Percentiles rank a stretch among this genome's conserved stretches.
These are phyloP conservation scores for Sarcophaga carnaria DNA, from an alignment of 2,888 invertebrate genomes.

Conservation along the genomic window DNA sequence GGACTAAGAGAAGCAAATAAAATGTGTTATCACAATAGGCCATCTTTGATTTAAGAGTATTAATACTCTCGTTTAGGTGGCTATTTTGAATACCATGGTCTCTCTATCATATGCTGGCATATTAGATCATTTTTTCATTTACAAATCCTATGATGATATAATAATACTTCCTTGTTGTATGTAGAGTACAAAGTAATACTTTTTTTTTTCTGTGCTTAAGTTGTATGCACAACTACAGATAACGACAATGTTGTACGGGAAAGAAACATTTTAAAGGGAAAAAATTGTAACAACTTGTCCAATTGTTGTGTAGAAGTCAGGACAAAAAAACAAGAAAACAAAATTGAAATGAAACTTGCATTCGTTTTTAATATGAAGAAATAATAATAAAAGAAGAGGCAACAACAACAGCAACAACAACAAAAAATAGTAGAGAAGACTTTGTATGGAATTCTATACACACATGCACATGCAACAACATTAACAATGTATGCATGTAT, in stretches of 20 bases:
- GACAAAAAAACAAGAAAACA: not conserved
- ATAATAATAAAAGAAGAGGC: not conserved
- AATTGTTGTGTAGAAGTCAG: slow-evolving; percentile 37
- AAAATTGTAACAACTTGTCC: slow-evolving; percentile 66
- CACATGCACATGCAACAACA: not conserved
- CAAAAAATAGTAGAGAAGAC: not conserved
- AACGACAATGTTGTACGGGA: slow-evolving; percentile 16
- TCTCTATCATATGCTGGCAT: no score
- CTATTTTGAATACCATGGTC: no score
- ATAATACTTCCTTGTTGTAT: not conserved
- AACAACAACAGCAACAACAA: not conserved
- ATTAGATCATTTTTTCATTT: not conserved
- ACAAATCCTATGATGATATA: not conserved
- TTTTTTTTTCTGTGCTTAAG: slow-evolving; percentile 2
- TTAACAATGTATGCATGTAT: not conserved
- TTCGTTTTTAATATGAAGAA: slow-evolving; percentile 42
- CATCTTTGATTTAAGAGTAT: no score
- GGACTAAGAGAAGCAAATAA: no score
- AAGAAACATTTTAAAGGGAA: slow-evolving; percentile 55
- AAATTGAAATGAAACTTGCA: slow-evolving; percentile 45
- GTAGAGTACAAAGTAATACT: slow-evolving; percentile 21
- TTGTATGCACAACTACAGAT: slow-evolving; percentile 39
- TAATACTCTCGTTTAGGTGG: no score
- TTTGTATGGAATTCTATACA: slow-evolving; percentile 9
- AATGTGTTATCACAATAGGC: no score